Evolutionary conservation across 2,113 vertebrate genomes (phyloP).

Genomic region (Clinocottus analis): DNA sequence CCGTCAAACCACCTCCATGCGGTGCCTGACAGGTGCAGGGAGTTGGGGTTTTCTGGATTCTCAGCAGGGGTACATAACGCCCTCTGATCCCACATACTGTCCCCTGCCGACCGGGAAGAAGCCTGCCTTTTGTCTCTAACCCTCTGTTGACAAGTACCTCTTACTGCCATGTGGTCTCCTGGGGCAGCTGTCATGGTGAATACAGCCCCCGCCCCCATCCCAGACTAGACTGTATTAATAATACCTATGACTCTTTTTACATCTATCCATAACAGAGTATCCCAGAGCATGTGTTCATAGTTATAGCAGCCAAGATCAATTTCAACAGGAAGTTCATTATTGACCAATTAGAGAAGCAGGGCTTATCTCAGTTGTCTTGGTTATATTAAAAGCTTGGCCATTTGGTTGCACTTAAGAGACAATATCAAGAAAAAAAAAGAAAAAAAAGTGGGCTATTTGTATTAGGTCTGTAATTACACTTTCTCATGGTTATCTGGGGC

Average conservation of each 20-base stretch:
- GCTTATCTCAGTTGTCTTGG: slow-evolving; percentile 24
- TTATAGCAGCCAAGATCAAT: slow-evolving; percentile 55
- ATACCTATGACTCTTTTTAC: slow-evolving; percentile 80
- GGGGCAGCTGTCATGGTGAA: slow-evolving; percentile 77
- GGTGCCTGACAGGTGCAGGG: slow-evolving; percentile 77
- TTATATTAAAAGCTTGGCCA: slow-evolving; percentile 17
- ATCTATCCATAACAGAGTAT: slow-evolving; percentile 75
- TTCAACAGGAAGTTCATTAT: slow-evolving; percentile 61
- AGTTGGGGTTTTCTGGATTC: slow-evolving; percentile 72
- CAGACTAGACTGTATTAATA: slow-evolving; percentile 69
- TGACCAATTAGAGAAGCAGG: slow-evolving; percentile 52
- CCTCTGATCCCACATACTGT: slow-evolving; percentile 77
- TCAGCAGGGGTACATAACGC: slow-evolving; percentile 75
- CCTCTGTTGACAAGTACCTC: slow-evolving; percentile 79
- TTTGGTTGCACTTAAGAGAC: slow-evolving; percentile 11
- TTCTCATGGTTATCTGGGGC: background rate
- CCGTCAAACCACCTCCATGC: slow-evolving; percentile 71
- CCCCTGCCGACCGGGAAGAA: slow-evolving; percentile 80
- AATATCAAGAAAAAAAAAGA: no score
- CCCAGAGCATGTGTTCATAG: slow-evolving; percentile 59
- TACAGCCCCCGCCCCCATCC: slow-evolving; percentile 59
- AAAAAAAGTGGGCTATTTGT: fast-evolving
- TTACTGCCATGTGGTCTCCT: slow-evolving; percentile 78
- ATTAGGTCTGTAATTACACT: slow-evolving; percentile 3
- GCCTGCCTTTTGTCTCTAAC: slow-evolving; percentile 79